Percentiles rank a stretch among this genome's conserved stretches.
Evolutionary conservation across 2,797 vertebrate species (phyloP).

Genomic region (Petrocephalus sullivani): DNA sequence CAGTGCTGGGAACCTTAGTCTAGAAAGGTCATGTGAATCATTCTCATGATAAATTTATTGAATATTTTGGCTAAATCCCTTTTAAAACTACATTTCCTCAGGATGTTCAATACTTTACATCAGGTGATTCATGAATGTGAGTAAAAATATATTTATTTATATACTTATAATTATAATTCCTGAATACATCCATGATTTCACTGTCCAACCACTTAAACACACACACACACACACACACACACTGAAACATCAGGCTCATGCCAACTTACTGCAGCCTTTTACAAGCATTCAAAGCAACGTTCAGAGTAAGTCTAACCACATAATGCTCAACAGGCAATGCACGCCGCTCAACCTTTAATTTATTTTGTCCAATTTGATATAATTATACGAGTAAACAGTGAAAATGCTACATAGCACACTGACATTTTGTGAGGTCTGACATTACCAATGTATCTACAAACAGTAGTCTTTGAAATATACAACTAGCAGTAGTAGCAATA

Average conservation of each 20-base stretch:
- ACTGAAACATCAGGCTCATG: background rate
- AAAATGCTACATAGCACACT: constrained; percentile 75
- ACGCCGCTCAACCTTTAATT: constrained; percentile 1
- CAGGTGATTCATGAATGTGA: background rate
- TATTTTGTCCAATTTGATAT: constrained; percentile 46
- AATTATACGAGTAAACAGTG: constrained; percentile 48
- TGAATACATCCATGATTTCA: background rate
- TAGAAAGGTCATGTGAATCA: background rate
- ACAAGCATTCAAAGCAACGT: background rate
- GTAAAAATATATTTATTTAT: background rate
- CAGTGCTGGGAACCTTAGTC: background rate
- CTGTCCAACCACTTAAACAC: background rate
- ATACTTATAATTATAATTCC: background rate
- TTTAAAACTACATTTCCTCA: background rate
- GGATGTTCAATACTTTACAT: background rate
- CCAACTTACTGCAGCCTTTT: background rate
- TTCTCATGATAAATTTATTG: background rate
- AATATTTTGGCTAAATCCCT: background rate
- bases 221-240: background rate
- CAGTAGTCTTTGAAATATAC: constrained; percentile 70
- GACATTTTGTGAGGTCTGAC: constrained; percentile 67
- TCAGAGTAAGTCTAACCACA: background rate
- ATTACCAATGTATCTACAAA: constrained; percentile 70
- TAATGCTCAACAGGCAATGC: background rate
- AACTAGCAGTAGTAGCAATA: constrained; percentile 63